A percentile compares a stretch with the other conserved stretches of the same genome.
phyloP scores from a whole-genome alignment of 2,888 invertebrate genomes.

The Caenorhabditis sulstoni region DNA sequence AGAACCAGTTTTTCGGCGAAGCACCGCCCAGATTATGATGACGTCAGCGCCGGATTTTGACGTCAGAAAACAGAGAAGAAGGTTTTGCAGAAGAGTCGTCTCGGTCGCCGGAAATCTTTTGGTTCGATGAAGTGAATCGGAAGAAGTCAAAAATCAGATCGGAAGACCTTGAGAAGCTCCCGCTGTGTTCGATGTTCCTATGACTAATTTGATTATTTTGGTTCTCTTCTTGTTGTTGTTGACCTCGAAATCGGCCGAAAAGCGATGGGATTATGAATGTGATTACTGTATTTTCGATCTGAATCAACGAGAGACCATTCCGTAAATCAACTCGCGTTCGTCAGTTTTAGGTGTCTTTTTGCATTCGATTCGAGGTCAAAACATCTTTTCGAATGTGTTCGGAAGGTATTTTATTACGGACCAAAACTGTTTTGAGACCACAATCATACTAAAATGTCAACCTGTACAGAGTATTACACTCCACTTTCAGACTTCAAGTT shows the following conservation, averaged over 20 bases:
- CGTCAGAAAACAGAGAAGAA: slow-evolving; percentile 22
- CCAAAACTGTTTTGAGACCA: neutral
- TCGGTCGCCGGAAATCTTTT: neutral
- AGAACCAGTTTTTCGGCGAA: slow-evolving; percentile 43
- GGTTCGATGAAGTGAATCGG: too few relatives aligned
- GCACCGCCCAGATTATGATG: slow-evolving; percentile 46
- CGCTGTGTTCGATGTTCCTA: slow-evolving; percentile 32
- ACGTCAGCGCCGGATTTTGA: slow-evolving; percentile 29
- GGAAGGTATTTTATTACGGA: too few relatives aligned
- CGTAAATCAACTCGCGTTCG: slow-evolving; percentile 11
- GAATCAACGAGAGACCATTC: too few relatives aligned
- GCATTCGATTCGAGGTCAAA: slow-evolving; percentile 19
- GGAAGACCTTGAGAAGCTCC: slow-evolving; percentile 6
- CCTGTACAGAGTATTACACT: too few relatives aligned
- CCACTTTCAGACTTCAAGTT: too few relatives aligned
- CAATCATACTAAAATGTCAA: neutral
- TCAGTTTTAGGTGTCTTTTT: slow-evolving; percentile 18
- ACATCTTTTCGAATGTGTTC: neutral
- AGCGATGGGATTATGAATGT: slow-evolving; percentile 34
- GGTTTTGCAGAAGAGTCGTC: slow-evolving; percentile 14
- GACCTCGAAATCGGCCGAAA: slow-evolving; percentile 14
- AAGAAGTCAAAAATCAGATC: slow-evolving; percentile 40
- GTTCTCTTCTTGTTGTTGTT: slow-evolving; percentile 11
- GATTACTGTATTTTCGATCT: neutral
- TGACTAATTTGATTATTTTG: slow-evolving; percentile 37